Base-by-base conservation (phyloP, 1,140 invertebrate species). In the Drosophila auraria region DNA sequence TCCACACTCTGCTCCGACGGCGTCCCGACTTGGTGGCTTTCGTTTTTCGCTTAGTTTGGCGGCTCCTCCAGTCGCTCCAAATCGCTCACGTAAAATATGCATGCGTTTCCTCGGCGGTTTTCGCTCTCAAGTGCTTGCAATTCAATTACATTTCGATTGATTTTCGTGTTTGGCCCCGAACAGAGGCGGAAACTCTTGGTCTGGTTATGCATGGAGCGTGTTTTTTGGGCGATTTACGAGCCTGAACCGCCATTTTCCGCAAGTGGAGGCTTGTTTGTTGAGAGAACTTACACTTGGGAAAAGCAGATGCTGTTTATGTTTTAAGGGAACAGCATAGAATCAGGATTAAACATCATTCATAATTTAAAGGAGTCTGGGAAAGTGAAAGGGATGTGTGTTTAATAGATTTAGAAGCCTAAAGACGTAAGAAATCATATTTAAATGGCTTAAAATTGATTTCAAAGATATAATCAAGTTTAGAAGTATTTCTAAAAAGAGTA, bases 41-140 rank as follows among this genome's bases (percentile, higher is more conserved):
- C 38, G 20, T 40, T 53, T 47, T 45, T 20, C 50, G 44, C 15
- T 47, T 54, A 66, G 63, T 17, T 44, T 38, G 54, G 5, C 12
- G 63, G 58, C 27, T 40, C 23, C 38, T 66, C 27, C 44, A 27
- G 54, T 62, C 68, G 45, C 63, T 5, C 42, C 56, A 89, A 90
- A 89, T 89, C 81, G 84, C 78, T 89, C 84, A 89, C 81, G 86
- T 89, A 89, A 89, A 89, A 89, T 89, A 89, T 89, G 83, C 84
- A 89, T 89, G 74, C 84, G 84, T 89, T 84, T 89, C 66, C 84
- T 89, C 45, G 71, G 84, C 72, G 84, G 83, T 87, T 89, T 86
- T 89, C 71, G 47, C 80, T 83, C 80, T 83, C 83, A 87, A 89
- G 83, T 87, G 83, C 87, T 83, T 83, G 83, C 83, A 87, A 87